Conservation (phyloP, 2,888 invertebrate species). For the Perdita meconis region DNA sequence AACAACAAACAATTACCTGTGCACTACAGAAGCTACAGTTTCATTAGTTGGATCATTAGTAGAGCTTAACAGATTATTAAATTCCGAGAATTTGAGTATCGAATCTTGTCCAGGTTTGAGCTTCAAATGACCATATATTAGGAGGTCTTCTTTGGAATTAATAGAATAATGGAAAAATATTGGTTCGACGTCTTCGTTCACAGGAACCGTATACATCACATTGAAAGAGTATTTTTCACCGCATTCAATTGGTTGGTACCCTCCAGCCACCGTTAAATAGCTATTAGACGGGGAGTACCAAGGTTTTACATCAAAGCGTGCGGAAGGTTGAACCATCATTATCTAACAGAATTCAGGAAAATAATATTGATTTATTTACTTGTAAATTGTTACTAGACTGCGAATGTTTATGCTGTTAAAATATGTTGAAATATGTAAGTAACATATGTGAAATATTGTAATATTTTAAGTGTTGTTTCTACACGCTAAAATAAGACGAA, state of each 20-base stretch:
- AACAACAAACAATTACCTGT: conserved; percentile 71
- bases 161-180: conserved; percentile 81
- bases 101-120: conserved; percentile 81
- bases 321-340: conserved; percentile 82
- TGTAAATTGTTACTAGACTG: too few species aligned
- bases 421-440: too few species aligned
- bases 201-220: conserved; percentile 80
- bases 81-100: conserved; percentile 79
- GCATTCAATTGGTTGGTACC: conserved; percentile 80
- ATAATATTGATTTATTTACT: neutral
- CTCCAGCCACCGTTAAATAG: conserved; percentile 78
- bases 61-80: conserved; percentile 78
- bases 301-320: conserved; percentile 80
- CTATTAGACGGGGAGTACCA: conserved; percentile 82
- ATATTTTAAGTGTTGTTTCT: too few species aligned
- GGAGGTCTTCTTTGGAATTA: conserved; percentile 80
- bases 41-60: conserved; percentile 74
- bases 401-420: too few species aligned
- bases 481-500: too few species aligned
- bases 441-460: too few species aligned
- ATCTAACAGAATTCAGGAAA: conserved; percentile 67
- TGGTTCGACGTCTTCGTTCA: conserved; percentile 69
- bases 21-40: conserved; percentile 75
- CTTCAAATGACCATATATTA: conserved; percentile 81
- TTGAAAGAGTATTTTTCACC: conserved; percentile 82